Percentiles rank a stretch among this genome's conserved stretches.
Evolutionary conservation across 2,888 invertebrate genomes (phyloP).

Genomic region (Pimpla rufipes): DNA sequence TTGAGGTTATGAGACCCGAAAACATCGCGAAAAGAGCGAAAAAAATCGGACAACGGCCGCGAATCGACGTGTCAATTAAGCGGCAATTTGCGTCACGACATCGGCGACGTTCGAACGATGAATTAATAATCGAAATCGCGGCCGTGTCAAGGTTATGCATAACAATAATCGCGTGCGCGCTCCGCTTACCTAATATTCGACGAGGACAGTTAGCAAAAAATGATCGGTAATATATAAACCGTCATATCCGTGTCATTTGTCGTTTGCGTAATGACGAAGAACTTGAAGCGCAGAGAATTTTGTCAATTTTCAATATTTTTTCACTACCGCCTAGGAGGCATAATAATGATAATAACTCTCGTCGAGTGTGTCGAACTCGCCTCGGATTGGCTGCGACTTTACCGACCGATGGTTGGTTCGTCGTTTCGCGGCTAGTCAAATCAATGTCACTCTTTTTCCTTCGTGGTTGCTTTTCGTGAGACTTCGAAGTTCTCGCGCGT

Average conservation of each 20-base stretch:
- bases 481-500: no score
- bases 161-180: background rate
- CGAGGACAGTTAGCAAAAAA: background rate
- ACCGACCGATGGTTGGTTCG: background rate
- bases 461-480: no score
- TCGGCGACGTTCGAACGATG: background rate
- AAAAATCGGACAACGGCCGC: background rate
- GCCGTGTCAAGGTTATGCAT: constrained; percentile 9
- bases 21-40: background rate
- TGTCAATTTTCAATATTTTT: constrained; percentile 6
- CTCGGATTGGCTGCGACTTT: background rate
- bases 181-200: constrained; percentile 18
- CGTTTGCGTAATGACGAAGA: background rate
- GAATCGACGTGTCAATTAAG: background rate
- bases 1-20: constrained; percentile 10
- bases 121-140: background rate
- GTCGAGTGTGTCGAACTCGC: background rate
- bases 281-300: background rate
- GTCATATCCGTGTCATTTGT: background rate
- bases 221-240: constrained; percentile 11
- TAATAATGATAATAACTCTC: background rate
- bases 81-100: background rate
- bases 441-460: no score
- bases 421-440: no score
- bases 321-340: background rate